These are phyloP conservation scores for Pituophis catenifer DNA, from an alignment of 2,113 vertebrate species.

Conservation along the genomic window DNA sequence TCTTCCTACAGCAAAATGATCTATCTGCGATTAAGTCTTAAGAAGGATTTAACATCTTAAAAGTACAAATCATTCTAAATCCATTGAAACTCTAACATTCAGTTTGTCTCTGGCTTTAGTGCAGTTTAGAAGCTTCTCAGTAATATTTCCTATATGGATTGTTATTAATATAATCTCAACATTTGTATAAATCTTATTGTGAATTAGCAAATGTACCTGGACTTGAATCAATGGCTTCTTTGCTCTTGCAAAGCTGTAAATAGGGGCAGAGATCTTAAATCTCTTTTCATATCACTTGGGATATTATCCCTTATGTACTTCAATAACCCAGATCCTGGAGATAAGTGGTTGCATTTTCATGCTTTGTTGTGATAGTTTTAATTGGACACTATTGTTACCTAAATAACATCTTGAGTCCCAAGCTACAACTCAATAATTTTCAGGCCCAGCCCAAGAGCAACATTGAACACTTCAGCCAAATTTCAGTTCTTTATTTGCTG, in stretches of 20 bases:
- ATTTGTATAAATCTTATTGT: background rate
- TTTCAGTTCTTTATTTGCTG: background rate
- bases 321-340: background rate
- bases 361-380: background rate
- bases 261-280: background rate
- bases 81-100: background rate
- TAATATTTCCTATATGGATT: background rate
- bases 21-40: background rate
- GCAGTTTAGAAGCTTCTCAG: background rate
- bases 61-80: background rate
- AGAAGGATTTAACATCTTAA: background rate
- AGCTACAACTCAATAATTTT: background rate
- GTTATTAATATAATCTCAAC: background rate
- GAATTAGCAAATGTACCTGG: background rate
- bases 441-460: background rate
- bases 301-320: background rate
- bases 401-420: background rate
- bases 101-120: background rate
- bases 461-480: background rate
- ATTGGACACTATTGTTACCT: background rate
- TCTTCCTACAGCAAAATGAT: background rate
- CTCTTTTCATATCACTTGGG: background rate
- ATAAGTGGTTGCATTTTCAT: background rate
- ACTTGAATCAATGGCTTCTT: background rate
- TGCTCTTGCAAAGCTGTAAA: background rate